These are phyloP conservation scores for Conomelus anceps DNA, from an alignment of 2,888 invertebrate species.

Conservation along the genomic window DNA sequence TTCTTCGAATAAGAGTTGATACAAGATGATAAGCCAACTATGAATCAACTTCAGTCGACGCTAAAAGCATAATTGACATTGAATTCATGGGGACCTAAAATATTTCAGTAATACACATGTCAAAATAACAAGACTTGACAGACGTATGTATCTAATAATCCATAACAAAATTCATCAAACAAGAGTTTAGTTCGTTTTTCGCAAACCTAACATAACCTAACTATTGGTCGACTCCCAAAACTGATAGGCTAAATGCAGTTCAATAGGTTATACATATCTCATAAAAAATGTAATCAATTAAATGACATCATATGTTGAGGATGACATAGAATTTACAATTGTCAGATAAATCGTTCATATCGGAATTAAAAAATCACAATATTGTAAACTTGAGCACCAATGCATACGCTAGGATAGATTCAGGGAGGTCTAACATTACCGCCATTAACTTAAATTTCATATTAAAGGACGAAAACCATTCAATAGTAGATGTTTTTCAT, in stretches of 20 bases:
- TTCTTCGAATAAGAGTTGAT: no score
- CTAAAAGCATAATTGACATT: no score
- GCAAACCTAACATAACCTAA: slow-evolving; percentile 5
- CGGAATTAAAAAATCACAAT: not conserved
- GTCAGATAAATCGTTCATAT: not conserved
- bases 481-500: not conserved
- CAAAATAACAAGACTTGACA: no score
- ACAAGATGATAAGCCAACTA: no score
- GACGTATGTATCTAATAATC: no score
- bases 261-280: not conserved
- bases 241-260: not conserved
- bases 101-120: no score
- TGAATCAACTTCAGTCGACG: no score
- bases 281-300: not conserved
- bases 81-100: no score
- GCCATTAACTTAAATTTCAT: slow-evolving; percentile 15
- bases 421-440: slow-evolving; percentile 16
- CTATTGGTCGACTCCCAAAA: not conserved
- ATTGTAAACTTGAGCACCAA: not conserved
- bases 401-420: slow-evolving; percentile 13
- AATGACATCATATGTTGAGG: not conserved
- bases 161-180: not conserved
- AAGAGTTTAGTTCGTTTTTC: not conserved
- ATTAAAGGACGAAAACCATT: slow-evolving; percentile 2
- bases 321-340: not conserved